Base-by-base conservation (phyloP, 2,797 vertebrate genomes). In the Acipenser transmontanus region DNA sequence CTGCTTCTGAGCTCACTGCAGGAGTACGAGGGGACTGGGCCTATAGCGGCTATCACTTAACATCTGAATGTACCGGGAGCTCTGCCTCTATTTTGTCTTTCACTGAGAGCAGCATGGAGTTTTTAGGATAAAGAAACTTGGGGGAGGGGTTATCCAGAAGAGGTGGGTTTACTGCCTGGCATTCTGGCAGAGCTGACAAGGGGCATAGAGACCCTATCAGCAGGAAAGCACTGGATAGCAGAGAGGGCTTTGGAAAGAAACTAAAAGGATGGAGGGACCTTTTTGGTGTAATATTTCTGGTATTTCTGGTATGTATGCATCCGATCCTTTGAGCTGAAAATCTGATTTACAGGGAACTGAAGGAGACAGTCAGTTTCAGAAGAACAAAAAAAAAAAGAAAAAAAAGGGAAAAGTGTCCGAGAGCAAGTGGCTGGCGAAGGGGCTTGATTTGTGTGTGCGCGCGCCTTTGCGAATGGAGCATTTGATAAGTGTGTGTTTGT, bases 41-140 rank as follows among this genome's bases (percentile, higher is more conserved):
- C 81, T 69, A 74, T 87, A 85, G 87, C 89, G 91, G 89, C 89
- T 91, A 89, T 90, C 89, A 91, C 85, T 91, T 92, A 92, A 86
- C 90, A 92, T 92, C 85, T 90, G 89, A 92, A 92, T 90, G 84
- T 91, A 88, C 72, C 50, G 74, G 85, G 49, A 84, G 80, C 74
- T 84, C 77, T 74, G 74, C 83, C 82, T 82, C 76, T 17, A 17
- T 17, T 17, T 17, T 63, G 65, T 70, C 72, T 74, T 71, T 69
- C 66, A 69, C 82, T 76, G 77, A 78, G 79, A 87, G 76, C 87
- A 77, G 80, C 81, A 75, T 87, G 84, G 82, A 87, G 83, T 86
- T 89, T 88, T 71, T 78, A 83, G 84, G 78, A 80, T 80, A 74
- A 82, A 82, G 85, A 79, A 78, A 82, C 69, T 70, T 76, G 77